These are phyloP conservation scores for Ochropleura plecta DNA, from an alignment of 2,888 invertebrate genomes.

Conservation along the genomic window DNA sequence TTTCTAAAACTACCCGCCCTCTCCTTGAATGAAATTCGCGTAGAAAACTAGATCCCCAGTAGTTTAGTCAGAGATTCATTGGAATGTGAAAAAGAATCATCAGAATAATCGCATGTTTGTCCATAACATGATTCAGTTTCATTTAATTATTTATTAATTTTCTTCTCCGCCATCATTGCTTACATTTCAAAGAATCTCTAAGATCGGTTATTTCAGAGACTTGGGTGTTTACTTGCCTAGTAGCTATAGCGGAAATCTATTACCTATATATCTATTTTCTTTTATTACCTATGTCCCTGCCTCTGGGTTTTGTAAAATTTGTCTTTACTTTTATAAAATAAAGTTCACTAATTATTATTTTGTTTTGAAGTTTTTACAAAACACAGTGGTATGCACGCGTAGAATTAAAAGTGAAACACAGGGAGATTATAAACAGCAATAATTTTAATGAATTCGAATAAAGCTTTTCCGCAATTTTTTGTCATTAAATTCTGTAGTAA, in stretches of 20 bases:
- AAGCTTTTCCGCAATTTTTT: conserved; percentile 54
- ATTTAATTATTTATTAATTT: conserved; percentile 56
- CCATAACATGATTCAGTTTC: conserved; percentile 37
- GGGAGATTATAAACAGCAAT: conserved; percentile 73
- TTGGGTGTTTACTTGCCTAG: conserved; percentile 89
- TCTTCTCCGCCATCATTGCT: conserved; percentile 47
- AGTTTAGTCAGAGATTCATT: conserved; percentile 88
- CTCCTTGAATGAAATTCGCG: conserved; percentile 84
- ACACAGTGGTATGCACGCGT: conserved; percentile 87
- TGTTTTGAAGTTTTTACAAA: conserved; percentile 73
- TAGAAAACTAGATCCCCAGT: conserved; percentile 84
- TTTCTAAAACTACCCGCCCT: conserved; percentile 68
- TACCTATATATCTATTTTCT: conserved; percentile 80
- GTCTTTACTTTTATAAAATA: background rate
- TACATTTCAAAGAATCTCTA: conserved; percentile 87
- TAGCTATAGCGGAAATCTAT: conserved; percentile 89
- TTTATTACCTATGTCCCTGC: conserved; percentile 82
- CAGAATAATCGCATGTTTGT: conserved; percentile 51
- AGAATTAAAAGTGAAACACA: conserved; percentile 81
- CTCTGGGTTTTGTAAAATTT: conserved; percentile 84
- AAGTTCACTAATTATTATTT: conserved; percentile 7
- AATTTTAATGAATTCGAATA: conserved; percentile 53
- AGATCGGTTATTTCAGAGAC: conserved; percentile 70
- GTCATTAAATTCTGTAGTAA: background rate
- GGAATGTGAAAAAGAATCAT: conserved; percentile 74